These are phyloP conservation scores for Muscicapa striata DNA, from an alignment of 2,797 vertebrate genomes.

Conservation along the genomic window DNA sequence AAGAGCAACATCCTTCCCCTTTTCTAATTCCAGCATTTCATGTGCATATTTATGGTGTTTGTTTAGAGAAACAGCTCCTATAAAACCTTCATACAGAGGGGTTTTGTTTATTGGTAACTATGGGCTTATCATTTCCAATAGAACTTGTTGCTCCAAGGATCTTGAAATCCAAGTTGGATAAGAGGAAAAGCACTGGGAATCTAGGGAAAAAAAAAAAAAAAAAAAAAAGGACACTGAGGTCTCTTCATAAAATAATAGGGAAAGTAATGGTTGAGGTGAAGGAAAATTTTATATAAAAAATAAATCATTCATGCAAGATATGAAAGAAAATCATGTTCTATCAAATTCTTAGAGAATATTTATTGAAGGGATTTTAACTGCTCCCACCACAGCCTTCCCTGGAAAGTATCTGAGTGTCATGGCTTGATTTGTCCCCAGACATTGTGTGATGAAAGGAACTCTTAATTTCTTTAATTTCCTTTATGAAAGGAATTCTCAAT, in stretches of 20 bases:
- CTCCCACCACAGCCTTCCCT: neutral
- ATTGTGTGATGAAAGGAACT: neutral
- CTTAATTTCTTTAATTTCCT: neutral
- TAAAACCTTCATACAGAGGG: neutral
- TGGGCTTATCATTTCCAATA: neutral
- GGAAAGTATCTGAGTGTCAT: neutral
- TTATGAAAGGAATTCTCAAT: neutral
- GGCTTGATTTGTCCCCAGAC: neutral
- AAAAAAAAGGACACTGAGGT: neutral
- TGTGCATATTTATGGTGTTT: neutral
- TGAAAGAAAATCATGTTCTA: neutral
- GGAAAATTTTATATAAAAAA: neutral
- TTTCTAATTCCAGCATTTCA: neutral
- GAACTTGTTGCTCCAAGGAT: neutral
- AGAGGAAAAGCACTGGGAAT: neutral
- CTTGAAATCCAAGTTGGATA: neutral
- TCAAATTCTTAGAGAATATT: neutral
- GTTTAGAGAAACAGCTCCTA: neutral
- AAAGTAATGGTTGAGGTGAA: neutral
- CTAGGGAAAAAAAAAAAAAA: fast-evolving
- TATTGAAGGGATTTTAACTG: neutral
- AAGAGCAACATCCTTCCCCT: neutral
- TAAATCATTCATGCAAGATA: neutral
- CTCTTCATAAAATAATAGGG: neutral
- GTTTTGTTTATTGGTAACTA: neutral